Evolutionary conservation across 2,888 invertebrate species (phyloP), one percentile per base, ranked within the genome.

Genomic region (Anthophora plumipes): DNA sequence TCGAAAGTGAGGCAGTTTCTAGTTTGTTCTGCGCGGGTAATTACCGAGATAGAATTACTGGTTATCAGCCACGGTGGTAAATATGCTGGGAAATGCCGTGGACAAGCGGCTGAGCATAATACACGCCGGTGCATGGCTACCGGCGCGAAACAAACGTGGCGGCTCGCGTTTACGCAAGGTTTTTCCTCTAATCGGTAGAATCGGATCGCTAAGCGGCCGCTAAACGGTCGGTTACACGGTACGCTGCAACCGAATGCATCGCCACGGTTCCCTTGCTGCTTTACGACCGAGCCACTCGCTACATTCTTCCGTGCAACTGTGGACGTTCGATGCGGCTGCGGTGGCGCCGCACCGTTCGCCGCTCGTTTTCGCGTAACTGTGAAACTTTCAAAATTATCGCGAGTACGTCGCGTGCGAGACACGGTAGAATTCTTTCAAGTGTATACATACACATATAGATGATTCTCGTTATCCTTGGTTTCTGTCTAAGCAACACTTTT

Each of bases 141-240:
- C 83, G 81, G 83, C 77, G 84, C 82, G 86, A 86, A 74, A 86
- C 85, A 83, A 83, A 82, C 82, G 79, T 79, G 83, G 80, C 80
- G 83, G 84, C 87, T 83, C 86, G 82, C 85, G 86, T 89, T 91
- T 90, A 85, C 88, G 87, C 85, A 90, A 90, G 88, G 77, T 88
- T 91, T 91, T 91, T 89, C 85, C 88, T 85, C 88, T 89, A 90
- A 91, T 91, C 91, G 86, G 85, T 77, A 82, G 85, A 88, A 90
- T 89, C 87, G 86, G 87, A 91, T 91, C 91, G 90, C 87, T 89
- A 83, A 89, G 86, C 89, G 85, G 85, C 88, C 80, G 85, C 88
- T 90, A 90, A 91, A 89, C 87, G 85, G 80, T 75, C 82, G 71
- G 87, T 90, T 89, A 89, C 86, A 89, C 85, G 88, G 74, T 85